Conservation (phyloP, 2,888 invertebrate species). For the Dusona sp. region DNA sequence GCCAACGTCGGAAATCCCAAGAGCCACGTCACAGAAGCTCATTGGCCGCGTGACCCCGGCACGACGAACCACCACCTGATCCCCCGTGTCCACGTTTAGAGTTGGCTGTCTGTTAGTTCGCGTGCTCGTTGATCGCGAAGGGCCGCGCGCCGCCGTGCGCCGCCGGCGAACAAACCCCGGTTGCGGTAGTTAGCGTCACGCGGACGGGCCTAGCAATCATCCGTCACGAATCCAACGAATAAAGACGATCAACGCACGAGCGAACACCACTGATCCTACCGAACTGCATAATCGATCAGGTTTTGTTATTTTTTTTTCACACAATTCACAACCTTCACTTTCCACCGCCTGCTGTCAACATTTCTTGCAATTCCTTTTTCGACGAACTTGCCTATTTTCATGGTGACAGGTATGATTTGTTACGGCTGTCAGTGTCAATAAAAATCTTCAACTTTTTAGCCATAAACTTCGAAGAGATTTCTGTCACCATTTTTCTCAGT, state of each 20-base stretch:
- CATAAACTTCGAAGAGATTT: neutral
- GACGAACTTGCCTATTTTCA: neutral
- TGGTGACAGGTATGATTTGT: neutral
- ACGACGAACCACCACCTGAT: conserved; percentile 42
- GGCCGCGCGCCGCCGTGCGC: conserved; percentile 66
- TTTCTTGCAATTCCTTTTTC: neutral
- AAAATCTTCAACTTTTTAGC: neutral
- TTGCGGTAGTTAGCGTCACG: conserved; percentile 84
- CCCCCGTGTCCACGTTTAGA: conserved; percentile 36
- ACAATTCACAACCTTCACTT: neutral
- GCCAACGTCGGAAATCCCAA: conserved; percentile 5
- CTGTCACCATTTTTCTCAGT: neutral
- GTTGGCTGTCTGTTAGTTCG: conserved; percentile 42
- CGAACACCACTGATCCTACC: conserved; percentile 1
- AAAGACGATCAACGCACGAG: conserved; percentile 29
- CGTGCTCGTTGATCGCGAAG: conserved; percentile 62
- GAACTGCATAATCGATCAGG: conserved; percentile 36
- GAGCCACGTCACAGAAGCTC: conserved; percentile 28
- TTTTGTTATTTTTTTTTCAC: neutral
- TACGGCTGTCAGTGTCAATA: neutral
- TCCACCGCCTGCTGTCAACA: neutral
- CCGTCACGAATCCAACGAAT: conserved; percentile 60
- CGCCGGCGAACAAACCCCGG: conserved; percentile 76
- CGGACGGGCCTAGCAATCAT: conserved; percentile 74
- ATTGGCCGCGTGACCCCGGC: conserved; percentile 43